These are phyloP conservation scores for Idaea straminata DNA, from an alignment of 2,888 invertebrate genomes.

Conservation along the genomic window DNA sequence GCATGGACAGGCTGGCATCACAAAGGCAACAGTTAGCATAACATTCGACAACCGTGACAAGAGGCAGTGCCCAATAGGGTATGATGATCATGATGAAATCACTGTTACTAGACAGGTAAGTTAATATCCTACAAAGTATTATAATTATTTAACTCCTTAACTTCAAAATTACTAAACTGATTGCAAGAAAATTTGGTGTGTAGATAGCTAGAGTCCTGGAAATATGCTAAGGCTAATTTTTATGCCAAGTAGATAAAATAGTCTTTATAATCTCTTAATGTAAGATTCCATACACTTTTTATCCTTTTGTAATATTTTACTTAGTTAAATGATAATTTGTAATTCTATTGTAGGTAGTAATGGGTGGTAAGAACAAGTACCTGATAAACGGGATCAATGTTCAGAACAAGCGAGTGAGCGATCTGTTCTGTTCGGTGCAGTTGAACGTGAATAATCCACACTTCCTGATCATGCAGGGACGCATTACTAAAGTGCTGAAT, in stretches of 20 bases:
- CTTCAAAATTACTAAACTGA: neutral
- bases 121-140: neutral
- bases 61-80: constrained; percentile 92
- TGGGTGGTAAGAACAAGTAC: constrained; percentile 95
- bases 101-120: constrained; percentile 93
- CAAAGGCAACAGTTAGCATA: constrained; percentile 96
- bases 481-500: constrained; percentile 98
- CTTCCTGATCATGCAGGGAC: constrained; percentile 99
- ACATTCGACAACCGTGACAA: constrained; percentile 95
- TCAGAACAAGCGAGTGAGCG: constrained; percentile 93
- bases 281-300: neutral
- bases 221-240: neutral
- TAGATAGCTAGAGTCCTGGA: too few species aligned
- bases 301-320: neutral
- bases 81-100: constrained; percentile 94
- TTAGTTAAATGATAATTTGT: neutral
- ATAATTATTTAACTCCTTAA: neutral
- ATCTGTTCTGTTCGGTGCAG: constrained; percentile 97
- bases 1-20: constrained; percentile 97
- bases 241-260: neutral
- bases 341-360: constrained; percentile 80
- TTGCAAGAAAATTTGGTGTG: neutral
- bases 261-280: neutral
- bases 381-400: constrained; percentile 95
- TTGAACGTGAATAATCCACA: constrained; percentile 99